Evolutionary conservation across 2,113 vertebrate species (phyloP).

Genomic region (Benitochromis conjunctus): DNA sequence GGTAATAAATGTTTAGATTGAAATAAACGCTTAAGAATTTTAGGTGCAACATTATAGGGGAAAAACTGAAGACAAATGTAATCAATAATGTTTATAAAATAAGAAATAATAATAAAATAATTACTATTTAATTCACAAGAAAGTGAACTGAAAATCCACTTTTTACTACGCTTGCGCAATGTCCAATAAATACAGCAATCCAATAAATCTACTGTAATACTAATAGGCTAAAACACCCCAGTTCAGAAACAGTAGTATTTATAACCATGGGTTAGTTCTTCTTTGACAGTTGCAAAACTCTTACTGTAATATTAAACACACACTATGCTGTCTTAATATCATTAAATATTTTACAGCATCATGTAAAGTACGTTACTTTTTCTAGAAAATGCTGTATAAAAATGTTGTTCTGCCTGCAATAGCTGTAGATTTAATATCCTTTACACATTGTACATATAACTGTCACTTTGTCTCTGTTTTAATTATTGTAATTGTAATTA

Average conservation of each 20-base stretch:
- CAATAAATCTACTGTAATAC: no score
- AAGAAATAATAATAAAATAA: no score
- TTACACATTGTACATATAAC: neutral
- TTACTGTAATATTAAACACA: neutral
- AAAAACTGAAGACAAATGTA: no score
- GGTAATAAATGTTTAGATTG: no score
- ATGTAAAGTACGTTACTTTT: neutral
- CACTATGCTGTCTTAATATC: neutral
- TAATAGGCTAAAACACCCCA: neutral
- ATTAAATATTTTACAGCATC: neutral
- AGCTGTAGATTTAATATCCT: accelerated
- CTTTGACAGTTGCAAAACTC: neutral
- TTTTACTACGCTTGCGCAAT: no score
- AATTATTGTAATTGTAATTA: accelerated
- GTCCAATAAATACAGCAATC: no score
- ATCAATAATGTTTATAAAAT: no score
- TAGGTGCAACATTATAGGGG: no score
- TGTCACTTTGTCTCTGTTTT: neutral
- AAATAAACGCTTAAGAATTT: no score
- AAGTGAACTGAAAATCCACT: neutral
- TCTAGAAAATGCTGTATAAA: neutral
- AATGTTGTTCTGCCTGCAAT: neutral
- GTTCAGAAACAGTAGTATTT: accelerated
- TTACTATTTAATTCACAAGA: no score
- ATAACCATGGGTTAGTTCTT: neutral